These are phyloP conservation scores for Erpornis zantholeuca DNA, from an alignment of 2,113 vertebrate genomes.

Conservation along the genomic window DNA sequence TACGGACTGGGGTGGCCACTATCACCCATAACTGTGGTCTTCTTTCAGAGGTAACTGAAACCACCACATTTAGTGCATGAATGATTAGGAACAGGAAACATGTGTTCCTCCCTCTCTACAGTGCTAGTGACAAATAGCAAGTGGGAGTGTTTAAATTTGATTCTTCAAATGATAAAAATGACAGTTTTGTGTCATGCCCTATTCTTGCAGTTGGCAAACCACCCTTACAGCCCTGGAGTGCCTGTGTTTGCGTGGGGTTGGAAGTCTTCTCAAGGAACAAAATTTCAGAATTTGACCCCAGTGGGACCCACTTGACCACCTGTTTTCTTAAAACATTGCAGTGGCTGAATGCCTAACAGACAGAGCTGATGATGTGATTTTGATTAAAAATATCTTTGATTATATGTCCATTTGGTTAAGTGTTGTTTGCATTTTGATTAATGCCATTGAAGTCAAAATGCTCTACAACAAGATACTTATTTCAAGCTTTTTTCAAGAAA, in stretches of 20 bases:
- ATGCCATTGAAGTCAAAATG: background rate
- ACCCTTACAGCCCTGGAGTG: background rate
- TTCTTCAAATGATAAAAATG: background rate
- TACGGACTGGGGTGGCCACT: fast-evolving
- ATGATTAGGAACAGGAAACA: background rate
- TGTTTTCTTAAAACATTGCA: background rate
- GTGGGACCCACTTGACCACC: background rate
- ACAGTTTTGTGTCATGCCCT: background rate
- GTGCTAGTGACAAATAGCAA: fast-evolving
- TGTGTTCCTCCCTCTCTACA: background rate
- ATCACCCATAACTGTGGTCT: background rate
- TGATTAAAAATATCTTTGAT: background rate
- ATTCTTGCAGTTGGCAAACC: background rate
- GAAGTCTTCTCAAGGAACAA: background rate
- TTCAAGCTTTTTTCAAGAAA: background rate
- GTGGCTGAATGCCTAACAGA: background rate
- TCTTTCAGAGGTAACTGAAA: background rate
- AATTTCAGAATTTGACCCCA: background rate
- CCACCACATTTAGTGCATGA: background rate
- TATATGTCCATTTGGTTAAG: background rate
- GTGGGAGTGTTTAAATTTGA: background rate
- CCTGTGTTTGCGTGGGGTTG: background rate
- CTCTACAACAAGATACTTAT: background rate
- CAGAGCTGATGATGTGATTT: background rate
- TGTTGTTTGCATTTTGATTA: background rate